Evolutionary conservation across 2,113 vertebrate species (phyloP).

Genomic region (Laticauda laticaudata): DNA sequence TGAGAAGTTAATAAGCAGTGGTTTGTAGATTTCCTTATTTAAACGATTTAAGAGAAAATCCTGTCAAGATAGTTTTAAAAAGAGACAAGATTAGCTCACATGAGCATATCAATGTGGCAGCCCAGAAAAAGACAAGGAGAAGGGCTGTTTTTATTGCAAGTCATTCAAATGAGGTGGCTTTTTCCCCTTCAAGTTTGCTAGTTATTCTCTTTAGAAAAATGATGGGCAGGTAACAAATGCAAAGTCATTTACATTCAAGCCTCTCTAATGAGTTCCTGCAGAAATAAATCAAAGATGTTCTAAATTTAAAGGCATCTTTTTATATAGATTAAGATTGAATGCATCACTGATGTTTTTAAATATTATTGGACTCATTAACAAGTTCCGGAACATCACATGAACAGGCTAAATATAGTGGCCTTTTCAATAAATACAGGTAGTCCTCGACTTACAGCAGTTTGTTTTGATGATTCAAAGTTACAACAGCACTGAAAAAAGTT

Average conservation of each 20-base stretch:
- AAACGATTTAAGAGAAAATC: conserved; percentile 80
- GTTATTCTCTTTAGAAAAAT: conserved; percentile 14
- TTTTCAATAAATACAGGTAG: background rate
- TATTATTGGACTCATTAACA: background rate
- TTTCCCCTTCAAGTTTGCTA: background rate
- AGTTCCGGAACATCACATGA: conserved; percentile 9
- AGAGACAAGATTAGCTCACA: background rate
- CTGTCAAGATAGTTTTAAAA: conserved; percentile 9
- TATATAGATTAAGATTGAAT: background rate
- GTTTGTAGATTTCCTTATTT: conserved; percentile 84
- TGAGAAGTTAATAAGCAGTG: conserved; percentile 89
- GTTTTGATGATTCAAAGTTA: background rate
- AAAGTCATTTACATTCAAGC: conserved; percentile 5
- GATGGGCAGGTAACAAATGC: conserved; percentile 1
- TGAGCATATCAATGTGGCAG: conserved; percentile 2
- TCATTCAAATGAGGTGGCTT: background rate
- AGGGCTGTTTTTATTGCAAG: conserved; percentile 9
- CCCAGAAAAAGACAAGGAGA: background rate
- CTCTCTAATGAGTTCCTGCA: conserved; percentile 20
- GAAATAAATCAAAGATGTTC: conserved; percentile 20
- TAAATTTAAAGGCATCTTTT: conserved; percentile 12
- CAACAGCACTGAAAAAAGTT: background rate
- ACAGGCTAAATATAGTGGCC: background rate
- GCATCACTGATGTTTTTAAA: background rate
- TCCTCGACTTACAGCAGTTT: background rate